Conservation (phyloP, 2,113 vertebrate genomes). For the Nibea coibor region DNA sequence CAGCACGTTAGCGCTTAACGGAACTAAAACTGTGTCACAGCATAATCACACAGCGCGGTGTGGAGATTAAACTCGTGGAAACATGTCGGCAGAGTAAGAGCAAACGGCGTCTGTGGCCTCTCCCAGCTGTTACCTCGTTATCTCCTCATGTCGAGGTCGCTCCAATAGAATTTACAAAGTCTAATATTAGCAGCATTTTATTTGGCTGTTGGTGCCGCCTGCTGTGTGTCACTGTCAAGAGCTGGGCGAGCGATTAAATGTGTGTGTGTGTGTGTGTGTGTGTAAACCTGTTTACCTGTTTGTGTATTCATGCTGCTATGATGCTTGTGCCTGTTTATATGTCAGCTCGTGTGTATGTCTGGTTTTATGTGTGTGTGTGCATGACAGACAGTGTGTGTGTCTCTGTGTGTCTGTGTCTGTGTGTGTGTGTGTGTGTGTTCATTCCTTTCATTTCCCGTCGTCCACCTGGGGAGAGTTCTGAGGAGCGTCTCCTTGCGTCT, state of each 20-base stretch:
- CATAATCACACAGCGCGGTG: background rate
- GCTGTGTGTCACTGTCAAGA: constrained; percentile 33
- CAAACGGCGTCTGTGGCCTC: background rate
- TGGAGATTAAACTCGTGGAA: background rate
- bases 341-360: background rate
- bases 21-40: too few relatives aligned
- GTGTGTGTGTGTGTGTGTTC: background rate
- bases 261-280: background rate
- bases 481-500: constrained; percentile 25
- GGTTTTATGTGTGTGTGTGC: too few relatives aligned
- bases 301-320: background rate
- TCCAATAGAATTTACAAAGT: constrained; percentile 14
- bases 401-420: background rate
- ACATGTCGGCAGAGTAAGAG: background rate
- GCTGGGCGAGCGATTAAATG: background rate
- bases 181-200: constrained; percentile 1
- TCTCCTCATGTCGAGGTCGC: constrained; percentile 7
- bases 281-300: background rate
- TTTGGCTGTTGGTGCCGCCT: background rate
- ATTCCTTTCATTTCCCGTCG: constrained; percentile 39
- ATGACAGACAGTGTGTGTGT: background rate
- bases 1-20: too few relatives aligned
- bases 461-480: constrained; percentile 39
- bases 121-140: constrained; percentile 35
- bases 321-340: background rate